Evolutionary conservation across 2,888 invertebrate species (phyloP).

Genomic region (Calameuta idolon): DNA sequence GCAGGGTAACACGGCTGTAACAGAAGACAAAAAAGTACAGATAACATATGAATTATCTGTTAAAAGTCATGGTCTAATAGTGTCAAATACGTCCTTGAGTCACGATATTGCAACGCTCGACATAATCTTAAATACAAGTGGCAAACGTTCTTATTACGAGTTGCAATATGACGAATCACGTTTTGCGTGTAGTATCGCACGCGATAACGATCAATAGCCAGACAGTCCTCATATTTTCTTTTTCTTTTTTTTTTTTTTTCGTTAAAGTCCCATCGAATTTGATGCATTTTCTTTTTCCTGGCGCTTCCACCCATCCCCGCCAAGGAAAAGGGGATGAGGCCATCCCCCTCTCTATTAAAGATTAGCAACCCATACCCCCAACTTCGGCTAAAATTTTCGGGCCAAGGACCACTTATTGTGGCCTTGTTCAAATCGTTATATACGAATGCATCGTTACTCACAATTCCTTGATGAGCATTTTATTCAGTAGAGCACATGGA

Average conservation of each 20-base stretch:
- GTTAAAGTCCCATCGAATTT: neutral
- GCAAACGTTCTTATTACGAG: constrained; percentile 4
- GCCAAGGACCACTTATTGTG: constrained; percentile 7
- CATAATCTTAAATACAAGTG: constrained; percentile 3
- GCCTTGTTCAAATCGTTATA: neutral
- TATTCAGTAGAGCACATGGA: constrained; percentile 56
- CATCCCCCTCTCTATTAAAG: constrained; percentile 41
- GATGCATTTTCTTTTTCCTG: neutral
- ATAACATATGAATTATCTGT: neutral
- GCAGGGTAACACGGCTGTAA: constrained; percentile 93
- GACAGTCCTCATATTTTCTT: neutral
- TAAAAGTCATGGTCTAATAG: constrained; percentile 1
- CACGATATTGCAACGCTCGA: constrained; percentile 13
- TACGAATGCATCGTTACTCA: constrained; percentile 42
- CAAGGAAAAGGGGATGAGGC: constrained; percentile 41
- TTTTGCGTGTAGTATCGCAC: neutral
- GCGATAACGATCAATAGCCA: constrained; percentile 8
- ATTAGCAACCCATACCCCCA: constrained; percentile 42
- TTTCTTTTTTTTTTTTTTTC: neutral
- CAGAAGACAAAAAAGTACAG: constrained; percentile 67
- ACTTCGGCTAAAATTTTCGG: constrained; percentile 8
- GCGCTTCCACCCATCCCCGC: constrained; percentile 12
- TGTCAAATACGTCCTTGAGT: constrained; percentile 34
- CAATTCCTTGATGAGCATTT: constrained; percentile 66
- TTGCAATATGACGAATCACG: constrained; percentile 22